phyloP scores from a whole-genome alignment of 2,797 vertebrate genomes.

The Caiman crocodilus region DNA sequence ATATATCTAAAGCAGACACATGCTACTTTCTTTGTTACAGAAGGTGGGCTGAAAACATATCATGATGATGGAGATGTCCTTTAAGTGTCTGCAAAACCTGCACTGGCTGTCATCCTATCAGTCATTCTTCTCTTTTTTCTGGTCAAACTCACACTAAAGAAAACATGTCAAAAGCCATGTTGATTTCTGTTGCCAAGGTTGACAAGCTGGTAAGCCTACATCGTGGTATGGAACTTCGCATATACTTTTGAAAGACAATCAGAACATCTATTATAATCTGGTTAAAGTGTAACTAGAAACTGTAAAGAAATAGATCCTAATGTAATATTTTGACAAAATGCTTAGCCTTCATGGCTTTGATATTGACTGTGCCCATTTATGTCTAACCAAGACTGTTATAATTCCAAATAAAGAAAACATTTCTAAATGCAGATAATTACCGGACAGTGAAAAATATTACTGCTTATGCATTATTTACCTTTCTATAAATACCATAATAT shows the following conservation, averaged over 20 bases:
- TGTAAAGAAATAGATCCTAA: not conserved
- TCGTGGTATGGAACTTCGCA: not conserved
- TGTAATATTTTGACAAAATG: conserved; percentile 3
- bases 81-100: not conserved
- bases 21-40: not conserved
- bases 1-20: not conserved
- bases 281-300: not conserved
- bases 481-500: conserved; percentile 43
- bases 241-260: rapidly evolving
- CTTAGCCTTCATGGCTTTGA: conserved; percentile 7
- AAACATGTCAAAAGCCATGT: not conserved
- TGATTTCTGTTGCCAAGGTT: not conserved
- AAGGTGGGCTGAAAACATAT: not conserved
- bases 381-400: conserved; percentile 68
- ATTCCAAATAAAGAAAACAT: conserved; percentile 17
- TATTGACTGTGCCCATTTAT: conserved; percentile 85
- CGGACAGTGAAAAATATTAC: conserved; percentile 24
- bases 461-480: conserved; percentile 21
- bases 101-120: not conserved
- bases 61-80: not conserved
- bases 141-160: not conserved
- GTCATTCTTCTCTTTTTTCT: not conserved
- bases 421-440: conserved; percentile 42
- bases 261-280: not conserved
- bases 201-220: not conserved